Percentiles rank a stretch among this genome's conserved stretches.
phyloP scores from a whole-genome alignment of 2,888 invertebrate species.

The Latrodectus hesperus region DNA sequence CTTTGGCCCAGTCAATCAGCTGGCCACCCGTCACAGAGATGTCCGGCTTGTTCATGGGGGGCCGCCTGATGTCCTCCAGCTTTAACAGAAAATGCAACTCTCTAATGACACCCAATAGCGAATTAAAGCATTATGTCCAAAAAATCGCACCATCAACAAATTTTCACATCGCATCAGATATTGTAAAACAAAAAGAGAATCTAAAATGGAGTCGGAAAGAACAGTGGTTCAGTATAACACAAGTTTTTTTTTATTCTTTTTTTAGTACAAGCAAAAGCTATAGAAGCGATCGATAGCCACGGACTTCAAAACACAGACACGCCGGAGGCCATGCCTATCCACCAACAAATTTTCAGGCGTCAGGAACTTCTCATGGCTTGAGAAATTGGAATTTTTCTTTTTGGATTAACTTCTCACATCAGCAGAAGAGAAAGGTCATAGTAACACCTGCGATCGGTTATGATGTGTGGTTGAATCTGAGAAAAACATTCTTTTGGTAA shows the following conservation, averaged over 20 bases:
- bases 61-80: constrained; percentile 50
- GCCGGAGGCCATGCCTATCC: constrained; percentile 66
- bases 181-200: constrained; percentile 26
- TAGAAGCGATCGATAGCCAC: constrained; percentile 45
- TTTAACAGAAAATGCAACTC: constrained; percentile 31
- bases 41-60: constrained; percentile 69
- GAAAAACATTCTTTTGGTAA: constrained; percentile 51
- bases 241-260: neutral
- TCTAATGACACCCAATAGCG: constrained; percentile 33
- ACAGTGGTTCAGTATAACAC: neutral
- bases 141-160: neutral
- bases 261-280: constrained; percentile 20
- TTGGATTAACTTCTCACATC: too few species aligned
- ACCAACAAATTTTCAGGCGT: constrained; percentile 55
- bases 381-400: neutral
- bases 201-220: neutral
- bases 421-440: neutral
- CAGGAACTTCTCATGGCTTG: constrained; percentile 61
- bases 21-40: constrained; percentile 68
- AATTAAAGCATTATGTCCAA: constrained; percentile 30
- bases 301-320: constrained; percentile 67
- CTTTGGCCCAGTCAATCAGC: constrained; percentile 69
- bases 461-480: constrained; percentile 31
- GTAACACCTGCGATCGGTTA: neutral
- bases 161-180: constrained; percentile 39